Conservation (phyloP, 1,140 invertebrate genomes). For the Paraescarpia echinospica region DNA sequence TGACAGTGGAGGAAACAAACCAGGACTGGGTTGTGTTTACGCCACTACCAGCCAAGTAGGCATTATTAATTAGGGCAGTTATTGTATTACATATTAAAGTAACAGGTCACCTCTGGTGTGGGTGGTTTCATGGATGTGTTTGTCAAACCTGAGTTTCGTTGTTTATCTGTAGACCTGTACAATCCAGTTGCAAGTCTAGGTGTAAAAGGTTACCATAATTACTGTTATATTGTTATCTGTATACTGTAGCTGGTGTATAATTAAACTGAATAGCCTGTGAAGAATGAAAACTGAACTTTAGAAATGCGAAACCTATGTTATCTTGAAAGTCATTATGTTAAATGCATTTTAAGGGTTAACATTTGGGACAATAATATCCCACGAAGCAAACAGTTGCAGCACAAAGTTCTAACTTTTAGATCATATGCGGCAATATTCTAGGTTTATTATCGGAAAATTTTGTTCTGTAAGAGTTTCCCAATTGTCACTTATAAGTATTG, state of each 20-base stretch:
- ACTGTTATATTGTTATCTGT: neutral
- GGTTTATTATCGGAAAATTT: neutral
- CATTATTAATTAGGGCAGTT: neutral
- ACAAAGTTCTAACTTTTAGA: neutral
- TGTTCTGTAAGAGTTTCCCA: neutral
- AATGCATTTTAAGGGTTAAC: neutral
- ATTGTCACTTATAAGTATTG: neutral
- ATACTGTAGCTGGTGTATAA: neutral
- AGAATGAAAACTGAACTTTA: neutral
- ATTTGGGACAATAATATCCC: neutral
- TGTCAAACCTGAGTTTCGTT: too few relatives aligned
- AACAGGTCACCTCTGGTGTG: too few relatives aligned
- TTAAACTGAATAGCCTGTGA: neutral
- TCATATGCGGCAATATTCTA: neutral
- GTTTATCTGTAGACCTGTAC: neutral
- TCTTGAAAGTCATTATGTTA: neutral
- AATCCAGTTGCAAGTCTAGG: neutral
- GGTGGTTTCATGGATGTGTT: too few relatives aligned
- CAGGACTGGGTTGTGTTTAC: neutral
- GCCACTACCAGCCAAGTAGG: neutral
- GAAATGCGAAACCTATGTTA: neutral
- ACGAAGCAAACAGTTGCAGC: too few relatives aligned
- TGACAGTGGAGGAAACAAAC: neutral
- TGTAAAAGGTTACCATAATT: too few relatives aligned
- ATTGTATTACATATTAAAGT: too few relatives aligned